Evolutionary conservation across 2,888 invertebrate species (phyloP), one percentile per base, ranked within the genome.

Genomic region (Ormyrus pomaceus): DNA sequence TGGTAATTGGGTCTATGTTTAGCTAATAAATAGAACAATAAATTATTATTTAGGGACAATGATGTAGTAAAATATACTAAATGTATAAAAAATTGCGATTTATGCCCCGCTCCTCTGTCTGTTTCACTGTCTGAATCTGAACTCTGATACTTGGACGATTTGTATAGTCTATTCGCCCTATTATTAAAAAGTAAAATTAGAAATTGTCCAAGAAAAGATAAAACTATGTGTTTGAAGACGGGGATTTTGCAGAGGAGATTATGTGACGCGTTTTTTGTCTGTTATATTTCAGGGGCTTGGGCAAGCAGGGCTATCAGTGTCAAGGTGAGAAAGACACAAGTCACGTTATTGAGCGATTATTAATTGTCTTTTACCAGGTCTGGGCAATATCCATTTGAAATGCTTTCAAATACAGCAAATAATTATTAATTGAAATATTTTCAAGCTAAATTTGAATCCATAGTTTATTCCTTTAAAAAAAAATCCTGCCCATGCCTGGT

Each of bases 291-390:
- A 97, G 97, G 97, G 97, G 97, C 92, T 94, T 98, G 92, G 98
- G 97, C 91, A 98, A 97, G 93, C 98, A 98, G 93, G 98, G 98
- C 91, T 98, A 98, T 93, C 98, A 98, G 92, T 98, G 98, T 93
- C 98, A 98, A 96, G 97, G 97, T 97, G 94, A 91, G 90, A 87
- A 89, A 89, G 90, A 90, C 90, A 90, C 90, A 90, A 88, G 84
- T 90, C 90, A 90, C 89, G 88, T 89, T 90, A 89, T 74, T 79
- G 72, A 79, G 71, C 74, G 69, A 79, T 81, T 81, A 71, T 79
- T 79, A 79, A 82, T 81, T 79, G 77, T 76, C 51, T 80, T 82
- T 73, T 81, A 77, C 73, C 79, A 79, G 73, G 76, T 55, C 48
- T 81, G 75, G 78, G 80, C 82, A 78, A 61, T 77, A 64, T 34